Conservation (phyloP, 2,888 invertebrate species). For the Leptinotarsa juncta region DNA sequence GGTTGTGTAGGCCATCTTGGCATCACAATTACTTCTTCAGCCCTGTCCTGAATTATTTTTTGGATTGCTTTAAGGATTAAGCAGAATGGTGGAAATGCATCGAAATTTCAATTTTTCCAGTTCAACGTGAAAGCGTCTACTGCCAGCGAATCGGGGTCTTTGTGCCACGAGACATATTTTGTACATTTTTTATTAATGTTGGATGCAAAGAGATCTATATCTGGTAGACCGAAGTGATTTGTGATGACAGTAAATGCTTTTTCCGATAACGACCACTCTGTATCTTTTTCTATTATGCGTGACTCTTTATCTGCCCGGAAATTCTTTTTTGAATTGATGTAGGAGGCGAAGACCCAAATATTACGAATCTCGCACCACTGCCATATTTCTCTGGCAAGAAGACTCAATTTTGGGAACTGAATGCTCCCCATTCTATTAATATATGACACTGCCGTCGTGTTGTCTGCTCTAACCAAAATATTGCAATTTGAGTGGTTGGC, state of each 20-base stretch:
- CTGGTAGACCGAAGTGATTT: neutral
- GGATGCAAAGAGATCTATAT: slow-evolving; percentile 37
- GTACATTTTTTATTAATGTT: slow-evolving; percentile 28
- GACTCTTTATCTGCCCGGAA: slow-evolving; percentile 20
- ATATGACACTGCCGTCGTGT: slow-evolving; percentile 33
- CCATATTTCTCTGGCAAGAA: slow-evolving; percentile 30
- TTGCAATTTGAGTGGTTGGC: neutral
- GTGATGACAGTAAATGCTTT: neutral
- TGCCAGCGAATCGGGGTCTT: slow-evolving; percentile 2
- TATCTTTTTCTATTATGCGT: slow-evolving; percentile 9
- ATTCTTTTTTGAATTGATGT: slow-evolving; percentile 29
- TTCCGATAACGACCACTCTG: slow-evolving; percentile 3
- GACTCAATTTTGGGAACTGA: slow-evolving; percentile 24
- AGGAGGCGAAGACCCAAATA: slow-evolving; percentile 32
- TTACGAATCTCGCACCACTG: slow-evolving; percentile 32
- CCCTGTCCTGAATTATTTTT: slow-evolving; percentile 29
- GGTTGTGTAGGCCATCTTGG: slow-evolving; percentile 18
- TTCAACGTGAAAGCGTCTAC: slow-evolving; percentile 31
- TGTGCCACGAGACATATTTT: slow-evolving; percentile 30
- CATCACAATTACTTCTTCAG: slow-evolving; percentile 25
- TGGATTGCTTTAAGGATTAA: slow-evolving; percentile 16
- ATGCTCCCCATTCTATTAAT: slow-evolving; percentile 32
- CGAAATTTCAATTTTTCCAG: slow-evolving; percentile 23
- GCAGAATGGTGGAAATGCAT: slow-evolving; percentile 36
- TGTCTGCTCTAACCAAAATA: slow-evolving; percentile 30